Base-by-base conservation (phyloP, 2,797 vertebrate genomes). In the Sebastolobus alascanus region DNA sequence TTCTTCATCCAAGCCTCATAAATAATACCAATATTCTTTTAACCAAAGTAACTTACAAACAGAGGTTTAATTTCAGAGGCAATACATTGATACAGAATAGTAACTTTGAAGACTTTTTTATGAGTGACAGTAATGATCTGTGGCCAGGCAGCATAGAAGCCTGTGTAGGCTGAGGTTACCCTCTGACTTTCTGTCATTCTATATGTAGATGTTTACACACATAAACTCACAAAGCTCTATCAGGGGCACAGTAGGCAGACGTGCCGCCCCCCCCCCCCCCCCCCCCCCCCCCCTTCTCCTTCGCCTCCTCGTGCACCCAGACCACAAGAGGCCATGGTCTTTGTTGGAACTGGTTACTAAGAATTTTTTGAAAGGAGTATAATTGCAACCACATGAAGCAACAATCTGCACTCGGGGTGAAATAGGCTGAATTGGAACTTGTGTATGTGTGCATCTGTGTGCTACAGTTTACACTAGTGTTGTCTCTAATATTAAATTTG, bases 351-450 rank as follows among this genome's bases (percentile, higher is more conserved):
- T 83, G 68, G 88, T 90, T 79, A 83, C 87, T 68, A 87, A 86
- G 77, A 93, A 91, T 90, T 85, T 83, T 93, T 92, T 90, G 78
- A 93, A 88, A 90, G 83, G 89, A 83, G 87, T 54, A 85, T 93
- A 91, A 94, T 92, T 92, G 88, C 91, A 91, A 92, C 92, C 94
- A 92, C 92, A 93, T 94, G 92, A 93, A 93, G 91, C 79, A 90
- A 84, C 89, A 92, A 75, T 87, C 68, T 77, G 86, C 84, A 79
- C 74, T 87, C 55, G 14, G 79, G 76, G 83, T 90, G 79, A 90
- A 90, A 87, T 50, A 71, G 78, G 63, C 66, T 80, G 86, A 86
- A 81, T 22, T 80, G 33, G 60, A 25, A 67, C 46, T 25, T 59
- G 77, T 56, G 75, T 29, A 29, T 52, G 38, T 80, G 75, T 56